phyloP scores from a whole-genome alignment of 1,140 invertebrate species.

The Brachionus calyciflorus region DNA sequence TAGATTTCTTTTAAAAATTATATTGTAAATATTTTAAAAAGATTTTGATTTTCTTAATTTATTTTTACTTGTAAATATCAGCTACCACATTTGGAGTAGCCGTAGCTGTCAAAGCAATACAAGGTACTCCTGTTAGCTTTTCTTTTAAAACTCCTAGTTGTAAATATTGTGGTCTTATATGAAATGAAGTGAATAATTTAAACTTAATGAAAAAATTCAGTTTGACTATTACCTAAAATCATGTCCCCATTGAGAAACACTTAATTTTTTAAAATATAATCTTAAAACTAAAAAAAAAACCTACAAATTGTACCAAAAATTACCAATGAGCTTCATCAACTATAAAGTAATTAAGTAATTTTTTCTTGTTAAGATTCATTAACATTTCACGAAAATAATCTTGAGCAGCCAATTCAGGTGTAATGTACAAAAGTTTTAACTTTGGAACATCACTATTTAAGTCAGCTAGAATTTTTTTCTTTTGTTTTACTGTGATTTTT shows the following conservation, averaged over 20 bases:
- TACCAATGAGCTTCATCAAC: constrained; percentile 40
- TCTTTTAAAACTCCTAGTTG: constrained; percentile 33
- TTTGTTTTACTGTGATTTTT: constrained; percentile 20
- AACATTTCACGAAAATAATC: constrained; percentile 30
- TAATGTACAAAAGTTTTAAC: constrained; percentile 27
- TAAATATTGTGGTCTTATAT: constrained; percentile 45
- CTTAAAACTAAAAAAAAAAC: too few species aligned
- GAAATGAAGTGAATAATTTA: constrained; percentile 50
- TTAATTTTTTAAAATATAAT: too few species aligned
- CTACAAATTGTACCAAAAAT: too few species aligned
- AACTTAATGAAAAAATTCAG: neutral
- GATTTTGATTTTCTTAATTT: too few species aligned
- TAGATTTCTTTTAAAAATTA: constrained; percentile 57
- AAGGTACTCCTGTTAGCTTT: constrained; percentile 28
- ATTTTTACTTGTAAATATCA: constrained; percentile 45
- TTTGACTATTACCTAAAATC: constrained; percentile 26
- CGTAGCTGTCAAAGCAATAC: constrained; percentile 84
- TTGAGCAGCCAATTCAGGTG: constrained; percentile 41
- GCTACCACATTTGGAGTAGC: constrained; percentile 60
- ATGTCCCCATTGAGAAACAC: constrained; percentile 47
- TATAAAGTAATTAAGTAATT: constrained; percentile 42
- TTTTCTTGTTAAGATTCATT: constrained; percentile 17
- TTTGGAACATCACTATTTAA: neutral
- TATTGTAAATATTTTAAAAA: too few species aligned
- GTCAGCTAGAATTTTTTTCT: constrained; percentile 34